A percentile compares a stretch with the other conserved stretches of the same genome.
phyloP scores from a whole-genome alignment of 2,888 invertebrate species.

The Formica aserva region DNA sequence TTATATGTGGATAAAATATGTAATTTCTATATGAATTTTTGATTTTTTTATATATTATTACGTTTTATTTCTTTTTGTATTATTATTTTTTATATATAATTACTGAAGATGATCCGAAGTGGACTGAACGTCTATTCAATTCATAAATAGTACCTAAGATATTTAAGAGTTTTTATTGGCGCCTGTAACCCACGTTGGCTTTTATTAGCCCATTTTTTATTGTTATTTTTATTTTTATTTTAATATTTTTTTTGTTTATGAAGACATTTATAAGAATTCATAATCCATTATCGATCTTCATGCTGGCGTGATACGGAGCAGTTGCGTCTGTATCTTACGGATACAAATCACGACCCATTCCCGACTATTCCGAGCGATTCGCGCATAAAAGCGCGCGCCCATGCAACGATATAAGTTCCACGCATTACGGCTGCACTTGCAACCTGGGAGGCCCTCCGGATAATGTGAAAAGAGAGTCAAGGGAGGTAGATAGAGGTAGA shows the following conservation, averaged over 20 bases:
- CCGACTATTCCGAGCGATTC: slow-evolving; percentile 14
- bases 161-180: too few relatives aligned
- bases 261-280: neutral
- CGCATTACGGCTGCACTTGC: slow-evolving; percentile 62
- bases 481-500: neutral
- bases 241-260: neutral
- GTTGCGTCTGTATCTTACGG: slow-evolving; percentile 13
- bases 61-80: too few relatives aligned
- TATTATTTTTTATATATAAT: too few relatives aligned
- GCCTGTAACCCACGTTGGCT: too few relatives aligned
- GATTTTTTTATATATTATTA: too few relatives aligned
- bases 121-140: too few relatives aligned
- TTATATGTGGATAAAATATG: neutral
- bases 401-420: slow-evolving; percentile 58
- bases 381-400: slow-evolving; percentile 22
- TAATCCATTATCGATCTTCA: neutral
- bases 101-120: too few relatives aligned
- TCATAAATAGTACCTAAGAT: too few relatives aligned
- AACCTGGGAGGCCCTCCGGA: slow-evolving; percentile 71
- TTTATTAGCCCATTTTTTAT: too few relatives aligned
- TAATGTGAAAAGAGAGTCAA: slow-evolving; percentile 67
- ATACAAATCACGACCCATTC: slow-evolving; percentile 50
- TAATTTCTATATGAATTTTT: too few relatives aligned
- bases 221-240: too few relatives aligned
- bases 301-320: neutral